A percentile compares a stretch with the other conserved stretches of the same genome.
Evolutionary conservation across 2,888 invertebrate species (phyloP).

Genomic region (Eutolmus rufibarbis): DNA sequence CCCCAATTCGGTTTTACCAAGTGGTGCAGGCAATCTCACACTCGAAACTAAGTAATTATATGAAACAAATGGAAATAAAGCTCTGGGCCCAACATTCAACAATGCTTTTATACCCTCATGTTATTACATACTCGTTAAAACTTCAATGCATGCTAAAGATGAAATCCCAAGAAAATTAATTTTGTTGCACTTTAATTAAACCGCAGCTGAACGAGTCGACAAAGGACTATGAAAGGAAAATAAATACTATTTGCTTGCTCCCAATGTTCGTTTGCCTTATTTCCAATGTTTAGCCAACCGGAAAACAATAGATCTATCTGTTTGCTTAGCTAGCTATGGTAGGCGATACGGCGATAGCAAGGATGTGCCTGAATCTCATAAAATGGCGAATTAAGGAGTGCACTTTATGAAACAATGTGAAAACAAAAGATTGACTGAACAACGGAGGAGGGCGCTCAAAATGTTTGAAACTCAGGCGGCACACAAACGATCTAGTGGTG

Average conservation of each 20-base stretch:
- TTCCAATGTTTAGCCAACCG: neutral
- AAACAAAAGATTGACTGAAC: neutral
- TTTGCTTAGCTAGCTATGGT: neutral
- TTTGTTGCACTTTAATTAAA: neutral
- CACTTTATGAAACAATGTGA: neutral
- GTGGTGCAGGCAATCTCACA: neutral
- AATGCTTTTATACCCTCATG: neutral
- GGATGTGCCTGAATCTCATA: neutral
- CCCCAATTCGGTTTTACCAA: neutral
- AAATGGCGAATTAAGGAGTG: neutral
- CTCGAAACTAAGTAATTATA: neutral
- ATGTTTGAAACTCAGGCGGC: constrained; percentile 3
- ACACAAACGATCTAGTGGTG: constrained; percentile 1
- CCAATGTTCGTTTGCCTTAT: neutral
- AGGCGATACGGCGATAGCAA: neutral
- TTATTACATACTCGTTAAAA: neutral
- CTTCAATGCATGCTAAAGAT: neutral
- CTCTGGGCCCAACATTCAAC: neutral
- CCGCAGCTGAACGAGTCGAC: neutral
- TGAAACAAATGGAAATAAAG: neutral
- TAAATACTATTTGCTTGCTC: neutral
- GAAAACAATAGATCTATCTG: neutral
- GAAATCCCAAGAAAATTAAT: neutral
- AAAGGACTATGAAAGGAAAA: neutral
- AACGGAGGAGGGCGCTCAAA: neutral